phyloP scores from a whole-genome alignment of 2,888 invertebrate genomes.

The Heteromyza rotundicornis region DNA sequence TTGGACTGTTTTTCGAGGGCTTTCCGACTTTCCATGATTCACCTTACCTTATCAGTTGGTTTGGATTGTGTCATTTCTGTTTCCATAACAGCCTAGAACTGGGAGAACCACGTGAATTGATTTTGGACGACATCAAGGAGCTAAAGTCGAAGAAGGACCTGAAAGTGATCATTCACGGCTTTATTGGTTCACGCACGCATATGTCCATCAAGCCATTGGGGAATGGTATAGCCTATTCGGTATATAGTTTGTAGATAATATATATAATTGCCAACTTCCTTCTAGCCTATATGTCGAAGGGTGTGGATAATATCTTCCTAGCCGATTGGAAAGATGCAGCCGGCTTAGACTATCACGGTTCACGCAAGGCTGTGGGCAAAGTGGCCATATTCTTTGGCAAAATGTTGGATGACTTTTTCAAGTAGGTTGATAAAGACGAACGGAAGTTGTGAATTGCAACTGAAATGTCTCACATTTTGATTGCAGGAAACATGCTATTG shows the following conservation, averaged over 20 bases:
- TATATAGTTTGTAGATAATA: background rate
- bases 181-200: conserved; percentile 50
- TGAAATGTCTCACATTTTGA: too few species aligned
- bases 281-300: conserved; percentile 56
- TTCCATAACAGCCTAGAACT: background rate
- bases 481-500: conserved; percentile 38
- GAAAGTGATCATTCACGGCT: conserved; percentile 60
- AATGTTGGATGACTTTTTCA: conserved; percentile 46
- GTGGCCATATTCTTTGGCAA: conserved; percentile 44
- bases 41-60: background rate
- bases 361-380: conserved; percentile 44
- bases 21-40: too few species aligned
- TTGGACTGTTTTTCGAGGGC: too few species aligned
- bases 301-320: conserved; percentile 48
- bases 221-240: conserved; percentile 50
- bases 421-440: too few species aligned
- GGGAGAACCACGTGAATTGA: conserved; percentile 37
- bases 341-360: conserved; percentile 46
- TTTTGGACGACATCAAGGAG: conserved; percentile 34
- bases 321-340: conserved; percentile 59
- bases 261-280: background rate
- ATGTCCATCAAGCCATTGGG: conserved; percentile 47
- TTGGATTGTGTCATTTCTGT: background rate
- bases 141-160: conserved; percentile 36
- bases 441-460: background rate